Conservation (phyloP, 2,797 vertebrate species). For the Adelosebastes latens region DNA sequence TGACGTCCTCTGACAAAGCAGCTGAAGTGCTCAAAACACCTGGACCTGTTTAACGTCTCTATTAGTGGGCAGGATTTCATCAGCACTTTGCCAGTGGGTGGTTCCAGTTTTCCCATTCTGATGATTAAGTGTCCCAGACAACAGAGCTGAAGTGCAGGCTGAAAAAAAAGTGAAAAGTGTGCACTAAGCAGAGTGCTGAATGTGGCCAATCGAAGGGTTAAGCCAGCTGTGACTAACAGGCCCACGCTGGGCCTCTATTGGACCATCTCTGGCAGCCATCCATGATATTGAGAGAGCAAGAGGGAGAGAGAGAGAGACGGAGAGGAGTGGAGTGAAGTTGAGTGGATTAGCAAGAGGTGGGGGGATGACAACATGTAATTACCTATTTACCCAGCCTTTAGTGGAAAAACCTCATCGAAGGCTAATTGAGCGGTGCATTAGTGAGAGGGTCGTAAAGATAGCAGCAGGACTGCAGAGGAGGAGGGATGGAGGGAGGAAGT, state of each 20-base stretch:
- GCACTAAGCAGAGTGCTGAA: slow-evolving; percentile 59
- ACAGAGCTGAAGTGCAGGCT: slow-evolving; percentile 10
- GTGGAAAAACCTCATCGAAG: slow-evolving; percentile 74
- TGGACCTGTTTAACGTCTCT: slow-evolving; percentile 19
- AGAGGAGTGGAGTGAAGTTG: slow-evolving; percentile 55
- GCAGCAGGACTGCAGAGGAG: slow-evolving; percentile 47
- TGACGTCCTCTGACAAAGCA: slow-evolving; percentile 23
- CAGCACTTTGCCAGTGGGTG: slow-evolving; percentile 41
- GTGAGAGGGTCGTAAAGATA: slow-evolving; percentile 67
- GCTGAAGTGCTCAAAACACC: slow-evolving; percentile 19
- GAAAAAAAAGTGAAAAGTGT: slow-evolving; percentile 31
- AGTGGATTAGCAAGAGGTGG: slow-evolving; percentile 77
- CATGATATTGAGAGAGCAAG: slow-evolving; percentile 64
- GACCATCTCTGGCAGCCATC: slow-evolving; percentile 70
- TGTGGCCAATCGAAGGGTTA: slow-evolving; percentile 66
- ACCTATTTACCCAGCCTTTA: slow-evolving; percentile 79
- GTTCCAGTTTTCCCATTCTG: slow-evolving; percentile 35
- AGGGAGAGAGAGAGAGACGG: slow-evolving; percentile 28
- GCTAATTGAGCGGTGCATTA: slow-evolving; percentile 79
- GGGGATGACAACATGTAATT: slow-evolving; percentile 79
- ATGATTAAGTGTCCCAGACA: slow-evolving; percentile 47
- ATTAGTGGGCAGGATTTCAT: slow-evolving; percentile 31
- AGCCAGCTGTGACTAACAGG: slow-evolving; percentile 76
- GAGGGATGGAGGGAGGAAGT: slow-evolving; percentile 15
- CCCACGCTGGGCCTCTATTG: slow-evolving; percentile 62